These are phyloP conservation scores for Poeciliopsis turneri DNA, from an alignment of 2,797 vertebrate genomes.

Conservation along the genomic window DNA sequence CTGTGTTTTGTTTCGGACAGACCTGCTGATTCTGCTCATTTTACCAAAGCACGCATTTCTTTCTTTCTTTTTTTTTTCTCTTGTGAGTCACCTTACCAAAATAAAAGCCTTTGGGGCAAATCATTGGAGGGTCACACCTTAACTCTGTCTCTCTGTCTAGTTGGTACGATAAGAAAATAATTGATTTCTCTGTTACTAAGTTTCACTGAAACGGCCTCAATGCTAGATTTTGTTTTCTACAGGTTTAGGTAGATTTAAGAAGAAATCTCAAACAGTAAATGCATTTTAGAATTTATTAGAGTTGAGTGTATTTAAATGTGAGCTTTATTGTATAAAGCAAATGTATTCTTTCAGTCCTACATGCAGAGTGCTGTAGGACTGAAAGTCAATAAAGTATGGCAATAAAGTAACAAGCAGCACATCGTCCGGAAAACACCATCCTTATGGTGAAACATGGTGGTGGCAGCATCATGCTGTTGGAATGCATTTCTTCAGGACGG, in stretches of 20 bases:
- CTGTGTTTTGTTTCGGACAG: background rate
- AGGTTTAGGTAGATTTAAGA: background rate
- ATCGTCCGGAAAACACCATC: background rate
- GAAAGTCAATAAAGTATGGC: too few relatives aligned
- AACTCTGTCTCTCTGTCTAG: background rate
- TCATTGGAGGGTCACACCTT: background rate
- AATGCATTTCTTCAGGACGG: background rate
- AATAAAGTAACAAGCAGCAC: background rate
- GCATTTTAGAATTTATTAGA: background rate
- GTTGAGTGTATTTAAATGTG: background rate
- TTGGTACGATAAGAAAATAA: background rate
- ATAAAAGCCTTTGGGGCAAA: background rate
- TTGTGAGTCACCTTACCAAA: background rate
- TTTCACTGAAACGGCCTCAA: background rate
- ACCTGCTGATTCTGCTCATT: slow-evolving; percentile 10
- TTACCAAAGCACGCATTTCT: background rate
- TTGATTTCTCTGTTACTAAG: background rate
- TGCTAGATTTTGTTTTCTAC: background rate
- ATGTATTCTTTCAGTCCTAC: background rate
- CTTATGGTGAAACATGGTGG: background rate
- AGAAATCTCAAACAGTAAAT: background rate
- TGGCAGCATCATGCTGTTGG: background rate
- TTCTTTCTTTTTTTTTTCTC: background rate
- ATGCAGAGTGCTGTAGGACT: background rate
- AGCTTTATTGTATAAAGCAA: background rate